Percentiles rank a stretch among this genome's conserved stretches.
Conservation (phyloP, 2,113 vertebrate species). For the Cebidichthys violaceus region DNA sequence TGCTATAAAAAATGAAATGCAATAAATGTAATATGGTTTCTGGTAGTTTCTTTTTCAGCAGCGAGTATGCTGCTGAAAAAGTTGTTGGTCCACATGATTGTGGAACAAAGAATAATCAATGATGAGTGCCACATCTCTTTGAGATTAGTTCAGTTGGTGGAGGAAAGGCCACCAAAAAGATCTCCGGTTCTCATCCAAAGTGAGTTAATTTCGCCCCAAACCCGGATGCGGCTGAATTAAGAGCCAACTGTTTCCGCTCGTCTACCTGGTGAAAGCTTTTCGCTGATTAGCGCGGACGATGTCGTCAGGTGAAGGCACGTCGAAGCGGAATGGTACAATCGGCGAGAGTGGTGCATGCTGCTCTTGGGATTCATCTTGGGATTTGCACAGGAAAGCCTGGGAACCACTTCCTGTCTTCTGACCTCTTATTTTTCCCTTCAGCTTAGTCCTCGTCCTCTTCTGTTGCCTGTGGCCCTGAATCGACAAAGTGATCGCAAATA, state of each 20-base stretch:
- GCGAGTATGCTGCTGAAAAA: too few species aligned
- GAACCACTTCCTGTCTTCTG: slow-evolving; percentile 58
- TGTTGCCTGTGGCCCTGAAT: slow-evolving; percentile 80
- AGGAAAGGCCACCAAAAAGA: not conserved
- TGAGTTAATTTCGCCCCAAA: slow-evolving; percentile 15
- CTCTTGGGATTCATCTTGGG: slow-evolving; percentile 85
- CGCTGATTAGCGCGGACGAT: slow-evolving; percentile 92
- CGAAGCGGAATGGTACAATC: slow-evolving; percentile 91
- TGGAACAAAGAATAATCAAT: slow-evolving; percentile 1
- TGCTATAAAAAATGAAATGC: not conserved
- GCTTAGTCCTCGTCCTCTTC: slow-evolving; percentile 68
- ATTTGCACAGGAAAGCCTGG: slow-evolving; percentile 83
- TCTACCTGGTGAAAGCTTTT: slow-evolving; percentile 90
- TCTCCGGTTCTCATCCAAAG: not conserved
- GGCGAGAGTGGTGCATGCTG: slow-evolving; percentile 75
- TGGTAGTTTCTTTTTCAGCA: not conserved
- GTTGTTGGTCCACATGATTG: slow-evolving; percentile 40
- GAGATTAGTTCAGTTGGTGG: slow-evolving; percentile 8
- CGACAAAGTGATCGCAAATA: slow-evolving; percentile 91
- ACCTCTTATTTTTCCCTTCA: slow-evolving; percentile 31
- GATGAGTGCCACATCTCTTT: slow-evolving; percentile 14
- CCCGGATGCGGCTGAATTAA: not conserved
- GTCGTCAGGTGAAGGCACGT: slow-evolving; percentile 96
- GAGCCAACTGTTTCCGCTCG: not conserved
- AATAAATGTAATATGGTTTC: not conserved